phyloP scores from a whole-genome alignment of 2,888 invertebrate genomes.

The Watsonalla binaria region DNA sequence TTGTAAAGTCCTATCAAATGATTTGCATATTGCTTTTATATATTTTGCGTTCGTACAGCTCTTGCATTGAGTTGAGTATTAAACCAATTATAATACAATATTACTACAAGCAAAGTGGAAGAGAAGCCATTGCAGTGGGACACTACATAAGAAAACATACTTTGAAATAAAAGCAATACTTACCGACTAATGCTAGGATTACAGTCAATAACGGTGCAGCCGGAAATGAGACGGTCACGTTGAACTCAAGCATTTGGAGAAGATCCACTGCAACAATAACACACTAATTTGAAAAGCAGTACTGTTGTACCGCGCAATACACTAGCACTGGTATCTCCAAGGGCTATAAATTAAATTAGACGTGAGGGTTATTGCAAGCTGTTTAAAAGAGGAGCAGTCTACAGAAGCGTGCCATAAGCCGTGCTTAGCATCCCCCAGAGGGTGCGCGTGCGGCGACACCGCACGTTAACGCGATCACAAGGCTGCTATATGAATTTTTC shows the following conservation, averaged over 20 bases:
- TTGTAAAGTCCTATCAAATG: background rate
- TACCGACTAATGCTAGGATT: constrained; percentile 98
- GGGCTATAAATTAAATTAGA: constrained; percentile 28
- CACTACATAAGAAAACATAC: background rate
- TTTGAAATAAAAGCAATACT: constrained; percentile 61
- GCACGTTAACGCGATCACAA: constrained; percentile 65
- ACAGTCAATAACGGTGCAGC: constrained; percentile 98
- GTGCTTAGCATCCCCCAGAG: constrained; percentile 49
- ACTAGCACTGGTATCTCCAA: background rate
- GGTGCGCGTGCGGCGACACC: constrained; percentile 47
- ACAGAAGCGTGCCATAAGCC: constrained; percentile 37
- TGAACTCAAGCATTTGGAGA: constrained; percentile 98
- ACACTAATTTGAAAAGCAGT: background rate
- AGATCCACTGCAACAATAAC: constrained; percentile 90
- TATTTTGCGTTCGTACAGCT: background rate
- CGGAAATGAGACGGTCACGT: constrained; percentile 95
- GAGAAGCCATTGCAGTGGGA: too few species aligned
- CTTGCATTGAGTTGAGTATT: background rate
- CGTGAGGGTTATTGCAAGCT: constrained; percentile 31
- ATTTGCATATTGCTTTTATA: background rate
- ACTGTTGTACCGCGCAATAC: background rate
- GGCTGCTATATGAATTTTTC: constrained; percentile 72
- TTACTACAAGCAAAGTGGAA: too few species aligned
- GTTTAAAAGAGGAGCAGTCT: constrained; percentile 27
- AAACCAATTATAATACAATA: too few species aligned